Base-by-base conservation (phyloP, 2,888 invertebrate genomes). In the Harpalus rufipes region DNA sequence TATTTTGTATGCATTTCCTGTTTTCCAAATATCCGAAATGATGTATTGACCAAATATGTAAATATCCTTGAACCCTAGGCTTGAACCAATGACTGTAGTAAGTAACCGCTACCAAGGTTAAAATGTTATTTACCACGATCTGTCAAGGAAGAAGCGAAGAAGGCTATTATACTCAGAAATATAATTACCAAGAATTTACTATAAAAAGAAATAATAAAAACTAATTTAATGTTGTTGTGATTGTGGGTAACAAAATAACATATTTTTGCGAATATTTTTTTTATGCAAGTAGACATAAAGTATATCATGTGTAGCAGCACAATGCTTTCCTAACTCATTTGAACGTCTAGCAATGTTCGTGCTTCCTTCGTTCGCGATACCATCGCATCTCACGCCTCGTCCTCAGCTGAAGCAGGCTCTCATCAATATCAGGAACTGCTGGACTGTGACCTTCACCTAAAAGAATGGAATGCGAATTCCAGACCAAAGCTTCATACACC, bases 391-490 rank as follows among this genome's bases (percentile, higher is more conserved):
- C 32, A 5, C 32, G 10, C 6, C 72, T 72, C 74, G 3, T 68
- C 68, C 25, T 68, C 14, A 68, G 14, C 32, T 68, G 63, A 63
- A 25, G 68, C 68, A 39, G 39, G 68, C 32, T 51, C 74, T 83
- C 83, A 83, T 83, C 83, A 83, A 83, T 83, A 83, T 83, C 74
- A 41, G 61, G 41, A 59, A 76, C 14, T 41, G 56, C 32, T 63
- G 78, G 76, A 61, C 61, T 61, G 63, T 84, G 84, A 84, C 84
- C 84, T 84, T 84, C 76, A 84, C 78, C 84, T 63, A 78, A 44
- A 78, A 76, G 84, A 84, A 84, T 83, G 84, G 78, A 63, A 84
- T 84, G 78, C 58, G 84, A 78, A 84, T 84, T 76, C 84, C 84
- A 78, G 78, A 63, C 78, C 25, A 84, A 63, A 78, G 59, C 72